phyloP scores from a whole-genome alignment of 2,113 vertebrate species.

The Microcebus tavaratra region DNA sequence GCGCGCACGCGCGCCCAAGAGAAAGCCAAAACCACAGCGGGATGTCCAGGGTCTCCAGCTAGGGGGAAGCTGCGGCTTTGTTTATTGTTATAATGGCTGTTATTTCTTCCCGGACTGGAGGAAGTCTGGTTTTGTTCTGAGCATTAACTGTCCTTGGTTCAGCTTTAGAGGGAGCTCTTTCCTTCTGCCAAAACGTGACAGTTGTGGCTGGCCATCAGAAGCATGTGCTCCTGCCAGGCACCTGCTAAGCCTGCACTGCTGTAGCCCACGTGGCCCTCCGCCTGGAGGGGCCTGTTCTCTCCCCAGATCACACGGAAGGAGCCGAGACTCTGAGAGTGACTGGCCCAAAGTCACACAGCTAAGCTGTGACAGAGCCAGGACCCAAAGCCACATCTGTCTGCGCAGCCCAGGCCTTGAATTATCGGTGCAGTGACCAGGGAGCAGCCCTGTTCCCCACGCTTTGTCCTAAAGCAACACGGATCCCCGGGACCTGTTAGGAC shows the following conservation, averaged over 20 bases:
- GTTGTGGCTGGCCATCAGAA: neutral
- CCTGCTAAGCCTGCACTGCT: neutral
- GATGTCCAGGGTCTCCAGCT: neutral
- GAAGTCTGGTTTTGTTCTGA: neutral
- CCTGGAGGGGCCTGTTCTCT: accelerated
- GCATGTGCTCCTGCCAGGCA: neutral
- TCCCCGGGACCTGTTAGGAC: neutral
- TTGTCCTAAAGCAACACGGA: neutral
- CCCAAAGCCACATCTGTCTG: neutral
- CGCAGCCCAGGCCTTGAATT: neutral
- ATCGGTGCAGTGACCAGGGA: neutral
- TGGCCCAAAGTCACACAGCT: neutral
- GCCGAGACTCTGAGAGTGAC: accelerated
- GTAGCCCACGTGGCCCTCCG: accelerated
- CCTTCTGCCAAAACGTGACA: neutral
- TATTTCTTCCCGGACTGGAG: neutral
- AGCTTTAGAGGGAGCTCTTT: neutral
- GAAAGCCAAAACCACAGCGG: neutral
- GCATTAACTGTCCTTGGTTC: neutral
- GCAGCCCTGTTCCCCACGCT: neutral
- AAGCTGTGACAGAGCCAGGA: accelerated
- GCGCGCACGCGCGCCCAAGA: too few relatives aligned
- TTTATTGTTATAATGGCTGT: neutral
- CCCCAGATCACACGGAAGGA: neutral
- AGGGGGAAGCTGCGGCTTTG: neutral